Percentiles rank a stretch among this genome's conserved stretches.
These are phyloP conservation scores for Diadegma fenestrale DNA, from an alignment of 2,888 invertebrate species.

Conservation along the genomic window DNA sequence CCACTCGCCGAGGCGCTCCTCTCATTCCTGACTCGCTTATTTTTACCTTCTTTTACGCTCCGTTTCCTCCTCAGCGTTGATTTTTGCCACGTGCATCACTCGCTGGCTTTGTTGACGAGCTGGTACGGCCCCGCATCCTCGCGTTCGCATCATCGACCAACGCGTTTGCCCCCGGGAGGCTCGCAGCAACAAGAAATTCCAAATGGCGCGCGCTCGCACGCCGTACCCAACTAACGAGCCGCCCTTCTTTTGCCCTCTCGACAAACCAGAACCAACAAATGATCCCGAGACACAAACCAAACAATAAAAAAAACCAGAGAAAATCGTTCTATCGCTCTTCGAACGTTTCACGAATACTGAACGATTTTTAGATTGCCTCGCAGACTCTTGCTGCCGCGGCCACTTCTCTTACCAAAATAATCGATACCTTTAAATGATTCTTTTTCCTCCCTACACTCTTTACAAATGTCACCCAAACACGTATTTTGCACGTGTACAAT, in stretches of 20 bases:
- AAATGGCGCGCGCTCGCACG: slow-evolving; percentile 73
- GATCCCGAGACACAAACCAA: not conserved
- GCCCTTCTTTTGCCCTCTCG: slow-evolving; percentile 71
- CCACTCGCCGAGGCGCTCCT: slow-evolving; percentile 8
- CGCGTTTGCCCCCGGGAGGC: slow-evolving; percentile 60
- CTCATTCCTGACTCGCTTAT: slow-evolving; percentile 33
- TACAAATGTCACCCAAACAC: not conserved
- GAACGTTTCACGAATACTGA: slow-evolving; percentile 44
- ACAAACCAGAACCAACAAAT: slow-evolving; percentile 45
- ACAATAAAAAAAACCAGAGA: not conserved
- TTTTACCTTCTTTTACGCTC: slow-evolving; percentile 38
- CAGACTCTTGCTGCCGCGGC: not conserved
- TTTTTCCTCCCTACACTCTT: not conserved
- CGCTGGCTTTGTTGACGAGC: slow-evolving; percentile 52
- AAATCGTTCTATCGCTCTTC: slow-evolving; percentile 31
- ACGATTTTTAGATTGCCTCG: not conserved
- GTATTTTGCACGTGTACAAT: not conserved
- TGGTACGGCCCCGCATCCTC: slow-evolving; percentile 31
- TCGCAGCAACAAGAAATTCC: slow-evolving; percentile 72
- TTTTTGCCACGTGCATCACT: slow-evolving; percentile 50
- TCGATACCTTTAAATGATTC: not conserved
- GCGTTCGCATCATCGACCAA: slow-evolving; percentile 50
- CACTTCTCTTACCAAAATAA: not conserved
- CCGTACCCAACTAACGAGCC: slow-evolving; percentile 77
- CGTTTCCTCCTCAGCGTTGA: slow-evolving; percentile 39